phyloP scores from a whole-genome alignment of 2,888 invertebrate genomes.

The Minunthozetes semirufus region DNA sequence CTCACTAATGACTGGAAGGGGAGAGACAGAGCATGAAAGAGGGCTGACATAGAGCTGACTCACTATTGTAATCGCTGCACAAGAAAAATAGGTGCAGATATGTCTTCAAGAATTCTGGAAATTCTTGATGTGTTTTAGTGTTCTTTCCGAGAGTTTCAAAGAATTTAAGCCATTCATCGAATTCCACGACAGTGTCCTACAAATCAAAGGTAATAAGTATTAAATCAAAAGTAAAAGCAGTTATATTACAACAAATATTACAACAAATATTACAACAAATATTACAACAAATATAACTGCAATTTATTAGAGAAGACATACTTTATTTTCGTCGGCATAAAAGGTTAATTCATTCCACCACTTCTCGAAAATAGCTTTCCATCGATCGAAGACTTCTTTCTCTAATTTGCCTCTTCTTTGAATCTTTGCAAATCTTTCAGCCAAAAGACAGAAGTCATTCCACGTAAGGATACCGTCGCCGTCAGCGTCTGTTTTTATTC shows the following conservation, averaged over 20 bases:
- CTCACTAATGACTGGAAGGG: conserved; percentile 8
- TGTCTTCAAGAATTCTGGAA: conserved; percentile 45
- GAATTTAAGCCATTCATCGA: conserved; percentile 45
- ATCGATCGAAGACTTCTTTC: conserved; percentile 44
- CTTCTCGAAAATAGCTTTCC: conserved; percentile 44
- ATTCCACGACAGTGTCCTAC: conserved; percentile 44
- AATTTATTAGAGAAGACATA: conserved; percentile 30
- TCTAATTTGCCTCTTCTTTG: conserved; percentile 45
- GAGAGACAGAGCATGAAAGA: not conserved
- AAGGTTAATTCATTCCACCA: conserved; percentile 45
- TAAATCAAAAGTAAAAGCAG: not conserved
- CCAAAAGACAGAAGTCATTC: conserved; percentile 49
- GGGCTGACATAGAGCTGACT: too few species aligned
- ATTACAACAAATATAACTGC: not conserved
- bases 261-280: not conserved
- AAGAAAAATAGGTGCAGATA: conserved; percentile 45
- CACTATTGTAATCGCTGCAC: conserved; percentile 45
- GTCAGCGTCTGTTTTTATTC: conserved; percentile 47
- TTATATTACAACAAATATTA: not conserved
- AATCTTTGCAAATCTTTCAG: conserved; percentile 46
- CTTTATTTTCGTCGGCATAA: conserved; percentile 45
- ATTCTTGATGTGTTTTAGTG: conserved; percentile 43
- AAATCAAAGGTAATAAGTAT: conserved; percentile 19
- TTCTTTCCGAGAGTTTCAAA: conserved; percentile 44
- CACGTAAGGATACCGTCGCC: conserved; percentile 49